Conservation (phyloP, 2,888 invertebrate genomes). For the Campopleginae sp. region DNA sequence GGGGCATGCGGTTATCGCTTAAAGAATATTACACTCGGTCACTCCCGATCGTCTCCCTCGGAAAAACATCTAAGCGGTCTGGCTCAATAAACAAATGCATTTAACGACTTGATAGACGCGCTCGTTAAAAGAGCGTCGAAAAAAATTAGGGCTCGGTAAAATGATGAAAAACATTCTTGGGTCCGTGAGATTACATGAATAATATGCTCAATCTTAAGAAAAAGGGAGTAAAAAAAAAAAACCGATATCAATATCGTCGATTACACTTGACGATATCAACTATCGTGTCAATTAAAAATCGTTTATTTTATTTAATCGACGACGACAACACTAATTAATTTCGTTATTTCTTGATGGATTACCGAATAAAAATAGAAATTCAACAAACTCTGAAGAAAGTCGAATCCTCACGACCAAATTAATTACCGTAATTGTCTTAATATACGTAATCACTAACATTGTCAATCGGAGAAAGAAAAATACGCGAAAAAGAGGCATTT, state of each 20-base stretch:
- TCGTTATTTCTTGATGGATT: not conserved
- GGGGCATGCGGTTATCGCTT: conserved; percentile 68
- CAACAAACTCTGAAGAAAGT: not conserved
- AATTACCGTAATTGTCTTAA: not conserved
- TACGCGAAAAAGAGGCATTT: not conserved
- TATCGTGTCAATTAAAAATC: not conserved
- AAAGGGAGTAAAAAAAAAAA: not conserved
- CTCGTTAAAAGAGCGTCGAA: conserved; percentile 27
- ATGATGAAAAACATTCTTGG: not conserved
- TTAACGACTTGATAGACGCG: conserved; percentile 27
- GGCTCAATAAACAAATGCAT: conserved; percentile 49
- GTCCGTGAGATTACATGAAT: not conserved
- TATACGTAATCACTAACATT: not conserved
- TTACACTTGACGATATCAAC: not conserved
- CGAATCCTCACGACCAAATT: not conserved
- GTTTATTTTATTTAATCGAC: not conserved
- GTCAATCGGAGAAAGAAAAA: not conserved
- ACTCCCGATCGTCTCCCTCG: conserved; percentile 54
- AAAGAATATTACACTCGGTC: conserved; percentile 56
- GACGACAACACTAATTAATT: not conserved
- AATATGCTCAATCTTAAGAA: not conserved
- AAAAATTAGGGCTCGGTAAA: not conserved
- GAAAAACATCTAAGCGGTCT: conserved; percentile 49
- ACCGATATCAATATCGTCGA: not conserved
- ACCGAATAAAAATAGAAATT: not conserved